Percentiles rank a stretch among this genome's conserved stretches.
These are phyloP conservation scores for Tetragnatha montana DNA, from an alignment of 2,888 invertebrate genomes.

Conservation along the genomic window DNA sequence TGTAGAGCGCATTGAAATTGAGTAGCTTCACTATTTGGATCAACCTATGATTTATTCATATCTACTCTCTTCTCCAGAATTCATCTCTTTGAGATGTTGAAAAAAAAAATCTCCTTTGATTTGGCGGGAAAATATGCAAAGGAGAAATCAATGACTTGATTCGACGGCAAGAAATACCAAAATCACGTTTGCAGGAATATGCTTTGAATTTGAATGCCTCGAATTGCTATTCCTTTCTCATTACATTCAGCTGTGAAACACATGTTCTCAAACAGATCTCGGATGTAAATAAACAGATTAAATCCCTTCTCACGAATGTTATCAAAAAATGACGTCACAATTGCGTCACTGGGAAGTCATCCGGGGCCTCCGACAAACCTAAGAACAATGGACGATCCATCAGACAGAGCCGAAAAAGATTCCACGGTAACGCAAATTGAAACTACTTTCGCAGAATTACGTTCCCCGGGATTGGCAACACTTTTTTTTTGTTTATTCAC, in stretches of 20 bases:
- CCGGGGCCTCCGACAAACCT: background rate
- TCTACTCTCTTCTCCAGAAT: no score
- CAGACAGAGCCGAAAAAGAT: conserved; percentile 53
- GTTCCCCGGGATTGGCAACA: conserved; percentile 1
- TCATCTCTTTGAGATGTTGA: no score
- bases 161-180: no score
- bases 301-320: conserved; percentile 40
- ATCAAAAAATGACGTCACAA: conserved; percentile 40
- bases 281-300: conserved; percentile 46
- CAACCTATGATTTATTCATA: no score
- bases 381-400: conserved; percentile 59
- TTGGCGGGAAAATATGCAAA: no score
- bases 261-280: background rate
- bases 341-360: conserved; percentile 47
- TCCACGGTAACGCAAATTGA: conserved; percentile 52
- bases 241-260: background rate
- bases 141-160: no score
- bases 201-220: no score
- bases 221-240: background rate
- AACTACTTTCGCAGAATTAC: conserved; percentile 13
- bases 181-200: no score
- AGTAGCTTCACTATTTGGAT: no score
- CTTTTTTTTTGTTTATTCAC: conserved; percentile 39
- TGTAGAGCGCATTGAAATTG: no score
- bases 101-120: no score